These are phyloP conservation scores for Poecilia wingei DNA, from an alignment of 2,797 vertebrate species.

Conservation along the genomic window DNA sequence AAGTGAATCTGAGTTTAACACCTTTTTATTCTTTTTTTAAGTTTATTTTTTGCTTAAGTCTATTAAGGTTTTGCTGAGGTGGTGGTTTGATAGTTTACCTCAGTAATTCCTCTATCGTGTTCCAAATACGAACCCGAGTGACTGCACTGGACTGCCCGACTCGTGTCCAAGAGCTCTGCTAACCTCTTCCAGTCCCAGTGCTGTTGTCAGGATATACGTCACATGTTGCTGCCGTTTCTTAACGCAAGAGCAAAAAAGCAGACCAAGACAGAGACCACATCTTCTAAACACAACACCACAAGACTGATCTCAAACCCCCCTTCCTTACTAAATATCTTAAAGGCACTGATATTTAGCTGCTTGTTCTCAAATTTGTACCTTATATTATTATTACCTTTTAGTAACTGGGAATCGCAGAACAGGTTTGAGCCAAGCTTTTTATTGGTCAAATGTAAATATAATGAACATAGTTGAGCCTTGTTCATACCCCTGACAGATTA, in stretches of 20 bases:
- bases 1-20: neutral
- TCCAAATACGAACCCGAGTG: neutral
- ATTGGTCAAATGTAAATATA: neutral
- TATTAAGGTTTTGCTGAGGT: neutral
- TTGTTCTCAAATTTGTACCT: neutral
- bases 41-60: neutral
- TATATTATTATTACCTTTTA: neutral
- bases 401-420: neutral
- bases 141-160: neutral
- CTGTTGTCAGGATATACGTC: neutral
- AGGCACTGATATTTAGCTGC: neutral
- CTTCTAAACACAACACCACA: no score
- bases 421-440: neutral
- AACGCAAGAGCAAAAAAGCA: neutral
- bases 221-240: neutral
- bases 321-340: neutral
- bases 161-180: neutral
- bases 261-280: neutral
- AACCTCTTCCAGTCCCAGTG: neutral
- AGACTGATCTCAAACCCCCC: no score
- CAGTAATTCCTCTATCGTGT: neutral
- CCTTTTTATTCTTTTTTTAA: neutral
- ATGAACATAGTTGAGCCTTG: no score
- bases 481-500: no score
- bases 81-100: neutral